Base-by-base conservation (phyloP, 2,888 invertebrate genomes). In the Camponotus fellah region DNA sequence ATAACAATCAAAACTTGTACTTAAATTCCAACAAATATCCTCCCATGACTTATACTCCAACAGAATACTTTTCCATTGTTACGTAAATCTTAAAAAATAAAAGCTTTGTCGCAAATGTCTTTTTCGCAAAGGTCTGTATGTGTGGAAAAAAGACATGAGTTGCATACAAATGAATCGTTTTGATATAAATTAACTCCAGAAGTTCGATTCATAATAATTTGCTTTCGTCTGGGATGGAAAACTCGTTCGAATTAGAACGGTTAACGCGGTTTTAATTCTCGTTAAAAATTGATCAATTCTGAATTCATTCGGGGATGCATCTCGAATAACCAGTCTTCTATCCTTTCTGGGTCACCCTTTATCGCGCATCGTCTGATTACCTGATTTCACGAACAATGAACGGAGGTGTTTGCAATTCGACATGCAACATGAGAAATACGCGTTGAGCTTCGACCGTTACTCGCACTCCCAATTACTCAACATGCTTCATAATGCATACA, bases 401-500 rank as follows among this genome's bases (percentile, higher is more conserved):
- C 79, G 68, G 82, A 88, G 84, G 56, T 84, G 84, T 82, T 68
- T 77, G 82, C 82, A 71, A 89, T 88, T 88, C 83, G 80, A 56
- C 77, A 58, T 64, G 80, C 12, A 80, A 65, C 83, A 81, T 69
- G 84, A 87, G 85, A 88, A 81, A 86, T 83, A 82, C 69, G 74
- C 40, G 74, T 56, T 53, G 81, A 69, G 68, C 76, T 76, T 58
- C 87, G 68, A n/a, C 46, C 53, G 72, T 77, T 68, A 66, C 49
- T 85, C 88, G 83, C 65, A 83, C 12, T 71, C 64, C 60, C 86
- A 89, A 89, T 89, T 88, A 89, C 80, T 83, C 85, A 69, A 53
- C 64, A 56, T n/a, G 86, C 62, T 77, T 75, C 86, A 77, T 81
- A 89, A 88, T 77, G 81, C 88, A 90, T 76, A 65, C 66, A 53